phyloP scores from a whole-genome alignment of 2,797 vertebrate genomes.

The Cuniculus paca region DNA sequence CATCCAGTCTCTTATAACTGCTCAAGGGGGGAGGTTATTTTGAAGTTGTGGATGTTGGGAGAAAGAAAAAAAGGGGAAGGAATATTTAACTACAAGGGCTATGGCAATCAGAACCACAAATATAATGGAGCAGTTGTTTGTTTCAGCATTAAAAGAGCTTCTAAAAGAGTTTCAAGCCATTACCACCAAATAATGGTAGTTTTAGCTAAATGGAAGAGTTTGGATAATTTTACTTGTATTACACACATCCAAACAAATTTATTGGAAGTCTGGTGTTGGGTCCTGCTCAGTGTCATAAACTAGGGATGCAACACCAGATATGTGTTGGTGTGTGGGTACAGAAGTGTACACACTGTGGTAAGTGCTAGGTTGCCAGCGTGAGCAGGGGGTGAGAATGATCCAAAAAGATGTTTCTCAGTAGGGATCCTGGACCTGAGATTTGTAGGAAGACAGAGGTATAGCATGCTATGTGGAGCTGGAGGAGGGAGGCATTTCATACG shows the following conservation, averaged over 20 bases:
- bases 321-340: background rate
- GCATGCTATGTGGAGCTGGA: background rate
- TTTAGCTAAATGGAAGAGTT: background rate
- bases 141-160: slow-evolving; percentile 6
- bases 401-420: background rate
- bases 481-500: background rate
- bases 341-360: background rate
- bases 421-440: background rate
- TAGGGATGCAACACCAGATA: background rate
- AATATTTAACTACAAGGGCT: background rate
- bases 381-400: background rate
- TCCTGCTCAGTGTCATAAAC: background rate
- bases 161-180: background rate
- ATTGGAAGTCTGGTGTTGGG: background rate
- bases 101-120: background rate
- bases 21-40: slow-evolving; percentile 14
- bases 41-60: slow-evolving; percentile 10
- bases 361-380: background rate
- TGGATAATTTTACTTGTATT: background rate
- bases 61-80: background rate
- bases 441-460: background rate
- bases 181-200: background rate
- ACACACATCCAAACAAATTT: background rate
- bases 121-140: background rate
- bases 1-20: background rate